A percentile compares a stretch with the other conserved stretches of the same genome.
Conservation (phyloP, 2,797 vertebrate species). For the Cynopterus sphinx region DNA sequence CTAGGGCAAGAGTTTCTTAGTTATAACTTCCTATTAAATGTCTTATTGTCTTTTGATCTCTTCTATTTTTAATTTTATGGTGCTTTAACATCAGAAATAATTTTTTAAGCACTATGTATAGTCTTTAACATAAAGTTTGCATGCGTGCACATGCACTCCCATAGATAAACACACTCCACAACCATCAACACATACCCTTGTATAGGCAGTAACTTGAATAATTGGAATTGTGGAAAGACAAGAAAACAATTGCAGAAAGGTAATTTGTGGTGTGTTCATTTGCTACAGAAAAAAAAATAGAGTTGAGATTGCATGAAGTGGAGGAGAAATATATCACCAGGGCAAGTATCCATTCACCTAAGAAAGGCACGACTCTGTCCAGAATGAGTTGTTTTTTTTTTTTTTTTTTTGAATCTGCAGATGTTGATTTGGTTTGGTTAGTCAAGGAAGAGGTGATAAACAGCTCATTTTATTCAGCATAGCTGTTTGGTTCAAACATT, state of each 20-base stretch:
- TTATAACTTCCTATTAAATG: neutral
- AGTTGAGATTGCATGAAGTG: neutral
- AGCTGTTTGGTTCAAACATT: neutral
- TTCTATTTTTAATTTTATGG: neutral
- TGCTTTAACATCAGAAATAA: no score
- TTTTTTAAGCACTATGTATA: neutral
- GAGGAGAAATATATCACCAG: neutral
- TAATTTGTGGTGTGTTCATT: neutral
- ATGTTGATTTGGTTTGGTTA: neutral
- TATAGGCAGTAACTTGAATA: neutral
- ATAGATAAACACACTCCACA: neutral
- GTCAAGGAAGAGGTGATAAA: neutral
- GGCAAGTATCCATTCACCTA: neutral
- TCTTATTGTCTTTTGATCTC: neutral
- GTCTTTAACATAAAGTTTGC: neutral
- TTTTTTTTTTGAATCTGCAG: neutral
- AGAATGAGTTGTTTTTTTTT: neutral
- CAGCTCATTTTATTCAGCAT: neutral
- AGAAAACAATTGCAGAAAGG: neutral
- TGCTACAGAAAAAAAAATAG: neutral
- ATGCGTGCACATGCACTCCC: fast-evolving
- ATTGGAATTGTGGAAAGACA: neutral
- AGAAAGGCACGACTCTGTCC: neutral
- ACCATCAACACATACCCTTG: neutral
- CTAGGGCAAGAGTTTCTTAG: fast-evolving